Percentiles rank a stretch among this genome's conserved stretches.
Conservation (phyloP, 1,140 invertebrate genomes). For the Trichonephila inaurata region DNA sequence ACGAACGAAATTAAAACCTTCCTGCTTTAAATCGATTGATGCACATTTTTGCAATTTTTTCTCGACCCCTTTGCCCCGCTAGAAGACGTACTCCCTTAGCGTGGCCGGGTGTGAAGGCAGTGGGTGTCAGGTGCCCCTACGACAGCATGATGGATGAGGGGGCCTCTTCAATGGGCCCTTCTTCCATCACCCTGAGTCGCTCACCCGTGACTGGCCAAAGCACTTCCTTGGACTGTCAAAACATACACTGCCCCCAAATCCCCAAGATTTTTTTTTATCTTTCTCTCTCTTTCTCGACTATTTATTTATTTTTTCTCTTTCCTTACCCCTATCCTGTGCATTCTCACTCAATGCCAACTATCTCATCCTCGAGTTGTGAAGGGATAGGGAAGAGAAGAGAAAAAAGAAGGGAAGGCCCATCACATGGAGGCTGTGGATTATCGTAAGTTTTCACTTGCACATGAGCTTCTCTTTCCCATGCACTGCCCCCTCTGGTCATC, state of each 20-base stretch:
- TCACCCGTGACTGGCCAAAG: slow-evolving; percentile 72
- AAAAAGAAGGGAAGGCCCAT: not conserved
- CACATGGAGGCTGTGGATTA: slow-evolving; percentile 15
- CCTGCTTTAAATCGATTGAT: not conserved
- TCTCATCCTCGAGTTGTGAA: slow-evolving; percentile 33
- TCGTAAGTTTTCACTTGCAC: slow-evolving; percentile 32
- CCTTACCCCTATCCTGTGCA: slow-evolving; percentile 50
- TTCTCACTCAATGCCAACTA: slow-evolving; percentile 32
- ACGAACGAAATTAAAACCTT: not conserved
- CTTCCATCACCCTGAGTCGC: slow-evolving; percentile 68
- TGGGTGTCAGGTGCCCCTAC: slow-evolving; percentile 70
- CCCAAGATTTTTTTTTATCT: slow-evolving; percentile 60
- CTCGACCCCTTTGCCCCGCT: not conserved
- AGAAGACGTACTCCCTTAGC: slow-evolving; percentile 5
- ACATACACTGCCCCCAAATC: slow-evolving; percentile 73
- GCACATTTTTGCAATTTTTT: not conserved
- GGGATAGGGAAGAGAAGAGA: not conserved
- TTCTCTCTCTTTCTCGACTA: slow-evolving; percentile 26
- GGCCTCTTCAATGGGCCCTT: slow-evolving; percentile 72
- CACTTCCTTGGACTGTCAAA: slow-evolving; percentile 74
- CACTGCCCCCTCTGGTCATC: not conserved
- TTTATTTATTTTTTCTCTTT: slow-evolving; percentile 66
- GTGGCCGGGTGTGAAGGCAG: slow-evolving; percentile 8
- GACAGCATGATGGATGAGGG: slow-evolving; percentile 73
- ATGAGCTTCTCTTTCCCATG: not conserved